phyloP scores from a whole-genome alignment of 1,140 invertebrate genomes.

The Dreissena polymorpha region DNA sequence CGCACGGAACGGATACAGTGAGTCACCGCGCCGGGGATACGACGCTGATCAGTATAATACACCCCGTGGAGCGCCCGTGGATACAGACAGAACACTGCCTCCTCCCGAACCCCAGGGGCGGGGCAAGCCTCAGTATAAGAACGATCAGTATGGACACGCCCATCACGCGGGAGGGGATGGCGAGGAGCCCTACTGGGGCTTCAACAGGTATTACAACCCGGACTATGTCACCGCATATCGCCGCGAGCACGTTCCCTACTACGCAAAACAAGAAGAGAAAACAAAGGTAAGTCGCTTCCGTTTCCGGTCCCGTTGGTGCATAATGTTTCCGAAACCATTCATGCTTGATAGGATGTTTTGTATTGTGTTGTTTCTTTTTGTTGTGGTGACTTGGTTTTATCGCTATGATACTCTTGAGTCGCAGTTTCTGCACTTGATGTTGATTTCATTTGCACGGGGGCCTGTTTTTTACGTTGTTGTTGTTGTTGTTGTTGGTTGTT shows the following conservation, averaged over 20 bases:
- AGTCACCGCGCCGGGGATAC: not conserved
- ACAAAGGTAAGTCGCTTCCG: constrained; percentile 22
- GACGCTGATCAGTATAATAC: not conserved
- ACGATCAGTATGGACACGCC: constrained; percentile 13
- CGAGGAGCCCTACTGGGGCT: constrained; percentile 40
- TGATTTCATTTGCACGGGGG: no score
- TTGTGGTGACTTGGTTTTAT: no score
- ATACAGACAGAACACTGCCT: not conserved
- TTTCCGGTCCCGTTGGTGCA: no score
- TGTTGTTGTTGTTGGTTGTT: no score
- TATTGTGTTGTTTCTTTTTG: no score
- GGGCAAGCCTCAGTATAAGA: constrained; percentile 8
- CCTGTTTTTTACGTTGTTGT: no score
- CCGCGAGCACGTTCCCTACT: constrained; percentile 34
- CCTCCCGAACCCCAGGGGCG: not conserved
- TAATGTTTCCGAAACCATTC: no score
- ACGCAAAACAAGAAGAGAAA: constrained; percentile 13
- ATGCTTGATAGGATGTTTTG: no score
- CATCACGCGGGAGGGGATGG: not conserved
- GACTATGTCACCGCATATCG: constrained; percentile 39
- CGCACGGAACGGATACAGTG: not conserved
- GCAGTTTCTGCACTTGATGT: no score
- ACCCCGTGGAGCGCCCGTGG: not conserved
- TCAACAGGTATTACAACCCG: constrained; percentile 43
- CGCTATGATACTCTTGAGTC: no score